These are phyloP conservation scores for Pygoscelis antarcticus DNA, from an alignment of 2,113 vertebrate species.

Conservation along the genomic window DNA sequence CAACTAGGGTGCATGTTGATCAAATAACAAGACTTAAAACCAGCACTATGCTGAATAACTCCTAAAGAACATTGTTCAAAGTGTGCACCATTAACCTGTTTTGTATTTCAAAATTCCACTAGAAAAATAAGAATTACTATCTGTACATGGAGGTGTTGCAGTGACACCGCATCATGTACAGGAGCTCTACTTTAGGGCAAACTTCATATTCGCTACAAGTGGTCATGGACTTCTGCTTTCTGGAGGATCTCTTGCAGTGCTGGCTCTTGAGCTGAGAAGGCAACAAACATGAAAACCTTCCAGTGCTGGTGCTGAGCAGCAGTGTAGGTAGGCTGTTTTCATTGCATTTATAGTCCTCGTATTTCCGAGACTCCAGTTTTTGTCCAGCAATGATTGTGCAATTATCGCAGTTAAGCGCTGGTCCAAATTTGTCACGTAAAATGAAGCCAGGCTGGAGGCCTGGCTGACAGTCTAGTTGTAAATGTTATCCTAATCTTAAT, in stretches of 20 bases:
- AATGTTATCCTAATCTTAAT: background rate
- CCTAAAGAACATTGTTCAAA: background rate
- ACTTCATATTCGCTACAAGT: background rate
- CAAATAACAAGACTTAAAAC: background rate
- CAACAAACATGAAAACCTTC: background rate
- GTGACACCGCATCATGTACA: background rate
- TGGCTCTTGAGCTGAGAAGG: background rate
- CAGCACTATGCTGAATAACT: background rate
- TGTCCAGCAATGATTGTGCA: background rate
- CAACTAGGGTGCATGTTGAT: background rate
- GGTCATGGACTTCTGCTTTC: background rate
- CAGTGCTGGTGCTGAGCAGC: background rate
- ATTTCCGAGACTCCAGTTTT: background rate
- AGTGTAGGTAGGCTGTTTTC: background rate
- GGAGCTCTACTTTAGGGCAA: background rate
- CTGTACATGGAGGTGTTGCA: background rate
- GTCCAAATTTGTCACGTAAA: background rate
- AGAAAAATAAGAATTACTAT: background rate
- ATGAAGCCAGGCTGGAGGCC: background rate
- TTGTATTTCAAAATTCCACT: background rate
- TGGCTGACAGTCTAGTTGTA: background rate
- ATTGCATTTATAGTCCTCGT: background rate
- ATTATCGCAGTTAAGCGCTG: background rate
- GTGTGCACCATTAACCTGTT: background rate
- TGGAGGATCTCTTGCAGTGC: background rate